Percentiles rank a stretch among this genome's conserved stretches.
These are phyloP conservation scores for Crossaster papposus DNA, from an alignment of 53 echinoderm and acorn worm species.

Conservation along the genomic window DNA sequence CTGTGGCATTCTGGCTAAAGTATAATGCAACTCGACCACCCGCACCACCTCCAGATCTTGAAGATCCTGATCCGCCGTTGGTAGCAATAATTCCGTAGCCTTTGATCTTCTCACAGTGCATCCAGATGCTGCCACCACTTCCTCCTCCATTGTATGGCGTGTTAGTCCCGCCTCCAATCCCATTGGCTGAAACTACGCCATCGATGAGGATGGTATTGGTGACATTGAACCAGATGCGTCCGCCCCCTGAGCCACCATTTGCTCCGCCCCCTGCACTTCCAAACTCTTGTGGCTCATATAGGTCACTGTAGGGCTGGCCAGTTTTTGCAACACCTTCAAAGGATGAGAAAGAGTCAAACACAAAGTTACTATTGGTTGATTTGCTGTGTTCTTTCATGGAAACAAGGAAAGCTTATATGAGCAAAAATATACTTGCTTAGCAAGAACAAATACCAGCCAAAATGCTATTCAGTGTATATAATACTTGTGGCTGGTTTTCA, in stretches of 20 bases:
- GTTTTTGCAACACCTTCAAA: constrained; percentile 69
- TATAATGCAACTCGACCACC: constrained; percentile 81
- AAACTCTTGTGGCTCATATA: constrained; percentile 91
- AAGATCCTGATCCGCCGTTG: constrained; percentile 77
- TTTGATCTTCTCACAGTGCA: constrained; percentile 85
- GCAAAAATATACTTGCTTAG: too few species aligned
- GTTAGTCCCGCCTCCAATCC: constrained; percentile 45
- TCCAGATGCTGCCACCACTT: constrained; percentile 97
- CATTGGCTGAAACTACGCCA: constrained; percentile 86
- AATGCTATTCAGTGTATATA: too few species aligned
- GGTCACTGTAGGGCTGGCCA: constrained; percentile 83
- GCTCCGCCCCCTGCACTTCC: constrained; percentile 89
- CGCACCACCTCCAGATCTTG: constrained; percentile 81
- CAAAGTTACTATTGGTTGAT: too few species aligned
- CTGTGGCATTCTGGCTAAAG: constrained; percentile 77
- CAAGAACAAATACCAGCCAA: too few species aligned
- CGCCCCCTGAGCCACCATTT: constrained; percentile 83
- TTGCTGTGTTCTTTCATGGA: too few species aligned
- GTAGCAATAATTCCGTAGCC: constrained; percentile 84
- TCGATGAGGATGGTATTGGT: constrained; percentile 87
- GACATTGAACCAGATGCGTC: constrained; percentile 93
- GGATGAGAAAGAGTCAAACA: constrained; percentile 4
- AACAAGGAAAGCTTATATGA: too few species aligned
- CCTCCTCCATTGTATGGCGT: constrained; percentile 71
- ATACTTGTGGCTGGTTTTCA: too few species aligned